A percentile compares a stretch with the other conserved stretches of the same genome.
phyloP scores from a whole-genome alignment of 1,140 invertebrate genomes.

The Eumaeus atala region DNA sequence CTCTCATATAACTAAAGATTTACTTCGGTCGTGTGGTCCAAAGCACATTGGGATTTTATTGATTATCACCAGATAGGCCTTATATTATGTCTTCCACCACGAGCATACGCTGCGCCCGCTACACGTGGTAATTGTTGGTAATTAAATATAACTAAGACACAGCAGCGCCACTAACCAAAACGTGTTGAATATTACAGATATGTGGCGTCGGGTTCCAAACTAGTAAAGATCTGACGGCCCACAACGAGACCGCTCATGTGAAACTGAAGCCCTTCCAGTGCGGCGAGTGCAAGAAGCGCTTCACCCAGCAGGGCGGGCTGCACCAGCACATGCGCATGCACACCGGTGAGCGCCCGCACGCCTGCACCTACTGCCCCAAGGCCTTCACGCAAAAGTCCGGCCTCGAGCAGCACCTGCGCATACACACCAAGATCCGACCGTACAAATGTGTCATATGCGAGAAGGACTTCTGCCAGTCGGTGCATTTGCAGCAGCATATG shows the following conservation, averaged over 20 bases:
- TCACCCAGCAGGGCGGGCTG: constrained; percentile 59
- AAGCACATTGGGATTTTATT: no score
- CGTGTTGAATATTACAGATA: constrained; percentile 13
- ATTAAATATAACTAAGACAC: no score
- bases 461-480: constrained; percentile 76
- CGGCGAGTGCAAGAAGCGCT: constrained; percentile 52
- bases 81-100: no score
- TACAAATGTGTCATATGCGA: constrained; percentile 81
- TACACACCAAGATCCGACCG: constrained; percentile 78
- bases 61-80: no score
- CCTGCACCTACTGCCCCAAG: constrained; percentile 88
- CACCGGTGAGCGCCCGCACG: constrained; percentile 84
- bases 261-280: constrained; percentile 62
- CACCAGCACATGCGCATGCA: constrained; percentile 76
- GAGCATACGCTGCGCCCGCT: no score
- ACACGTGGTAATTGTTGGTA: no score
- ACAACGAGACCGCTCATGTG: constrained; percentile 63
- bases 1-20: no score
- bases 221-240: constrained; percentile 50
- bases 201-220: constrained; percentile 39
- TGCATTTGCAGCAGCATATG: constrained; percentile 68
- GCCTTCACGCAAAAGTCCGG: constrained; percentile 86
- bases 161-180: neutral
- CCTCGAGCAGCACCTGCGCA: constrained; percentile 77
- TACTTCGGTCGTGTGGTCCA: no score